These are phyloP conservation scores for Oxyura jamaicensis DNA, from an alignment of 2,113 vertebrate species.

Conservation along the genomic window DNA sequence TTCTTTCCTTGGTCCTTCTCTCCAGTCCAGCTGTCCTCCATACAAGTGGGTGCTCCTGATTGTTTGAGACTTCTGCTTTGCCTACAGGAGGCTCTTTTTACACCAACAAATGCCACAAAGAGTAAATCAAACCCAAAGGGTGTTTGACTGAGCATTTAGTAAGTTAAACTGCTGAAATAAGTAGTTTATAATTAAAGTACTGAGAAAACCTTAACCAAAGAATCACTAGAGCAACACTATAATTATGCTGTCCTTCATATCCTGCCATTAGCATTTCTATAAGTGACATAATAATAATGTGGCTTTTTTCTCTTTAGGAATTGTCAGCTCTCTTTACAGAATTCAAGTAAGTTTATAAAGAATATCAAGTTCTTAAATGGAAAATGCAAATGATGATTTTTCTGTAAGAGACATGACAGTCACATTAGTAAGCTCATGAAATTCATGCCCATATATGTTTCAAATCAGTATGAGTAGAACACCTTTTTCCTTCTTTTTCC, in stretches of 20 bases:
- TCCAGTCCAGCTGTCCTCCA: not conserved
- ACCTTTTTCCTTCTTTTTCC: not conserved
- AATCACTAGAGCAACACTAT: conserved; percentile 40
- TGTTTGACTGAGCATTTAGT: conserved; percentile 39
- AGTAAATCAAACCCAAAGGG: not conserved
- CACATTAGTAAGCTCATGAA: conserved; percentile 3
- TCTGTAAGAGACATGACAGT: conserved; percentile 17
- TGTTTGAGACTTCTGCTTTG: not conserved
- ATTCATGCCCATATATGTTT: not conserved
- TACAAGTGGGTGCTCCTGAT: not conserved
- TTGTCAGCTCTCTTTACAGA: conserved; percentile 47
- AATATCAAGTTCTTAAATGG: conserved; percentile 53
- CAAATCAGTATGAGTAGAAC: not conserved
- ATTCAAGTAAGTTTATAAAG: conserved; percentile 53
- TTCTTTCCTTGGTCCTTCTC: not conserved
- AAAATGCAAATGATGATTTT: conserved; percentile 52
- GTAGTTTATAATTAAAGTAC: conserved; percentile 63
- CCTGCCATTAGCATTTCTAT: conserved; percentile 68
- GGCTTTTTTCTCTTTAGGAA: conserved; percentile 43
- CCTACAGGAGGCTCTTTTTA: not conserved
- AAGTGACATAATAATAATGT: conserved; percentile 59
- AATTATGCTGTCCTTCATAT: conserved; percentile 60
- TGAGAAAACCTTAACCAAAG: conserved; percentile 55
- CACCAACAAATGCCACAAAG: not conserved
- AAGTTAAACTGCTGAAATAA: conserved; percentile 56